Base-by-base conservation (phyloP, 35 echinoderm and acorn worm genomes). In the Apostichopus japonicus region DNA sequence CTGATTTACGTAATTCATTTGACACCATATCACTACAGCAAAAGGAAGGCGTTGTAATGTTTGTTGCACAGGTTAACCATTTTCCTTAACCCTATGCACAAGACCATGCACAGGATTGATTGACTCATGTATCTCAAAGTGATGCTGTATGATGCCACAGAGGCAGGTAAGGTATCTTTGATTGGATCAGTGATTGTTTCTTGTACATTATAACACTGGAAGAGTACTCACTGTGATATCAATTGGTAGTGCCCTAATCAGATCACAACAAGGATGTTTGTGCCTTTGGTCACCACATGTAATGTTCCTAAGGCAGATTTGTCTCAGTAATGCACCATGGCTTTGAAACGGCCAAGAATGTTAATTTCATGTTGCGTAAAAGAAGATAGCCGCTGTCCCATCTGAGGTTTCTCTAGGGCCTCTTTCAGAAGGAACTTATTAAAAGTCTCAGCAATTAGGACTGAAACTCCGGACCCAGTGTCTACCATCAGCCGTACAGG, bases 341-440 rank as follows among this genome's bases (percentile, higher is more conserved):
- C 57, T 22, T 44, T 87, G 54, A 87, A 87, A 87, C 0, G 14
- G 11, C 83, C 83, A 6, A 87, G 27, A 87, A 65, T 56, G 16
- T 87, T 87, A 59, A 87, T 9, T 61, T 65, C 55, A 56, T 87
- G 83, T 7, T 16, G 6, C 14, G 83, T 87, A 21, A 61, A 87
- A 10, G 83, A 87, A 16, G 56, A 87, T 54, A 87, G 3, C 8
- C 10, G 0, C 16, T 61, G 5, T 10, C 23, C 55, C 24, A 2
- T 22, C 21, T 54, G 83, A 17, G 55, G 83, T 19, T n/a, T 8
- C 61, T 54, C 17, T 10, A 87, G 56, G 13, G 83, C 83, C 61
- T 87, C 78, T 14, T 8, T 16, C 15, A 87, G 54, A 22, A 87
- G 63, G 61, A 23, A 10, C 55, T 87, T 56, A 87, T 87, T 17